Evolutionary conservation across 2,113 vertebrate species (phyloP).

Genomic region (Aphyosemion australe): DNA sequence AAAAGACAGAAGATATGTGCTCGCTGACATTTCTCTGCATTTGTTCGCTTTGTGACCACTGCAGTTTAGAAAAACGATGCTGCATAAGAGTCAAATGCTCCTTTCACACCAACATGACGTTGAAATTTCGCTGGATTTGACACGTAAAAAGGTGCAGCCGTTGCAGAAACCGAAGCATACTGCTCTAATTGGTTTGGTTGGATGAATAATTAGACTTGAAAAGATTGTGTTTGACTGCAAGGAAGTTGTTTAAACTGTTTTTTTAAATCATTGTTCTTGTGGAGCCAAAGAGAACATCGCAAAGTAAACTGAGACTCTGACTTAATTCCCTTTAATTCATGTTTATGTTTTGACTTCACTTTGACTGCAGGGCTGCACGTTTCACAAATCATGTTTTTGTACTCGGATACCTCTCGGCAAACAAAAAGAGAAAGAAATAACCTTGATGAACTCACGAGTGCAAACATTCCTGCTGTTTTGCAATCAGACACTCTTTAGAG

Average conservation of each 20-base stretch:
- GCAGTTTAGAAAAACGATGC: constrained; percentile 18
- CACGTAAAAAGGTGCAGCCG: constrained; percentile 1
- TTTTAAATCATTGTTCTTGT: too few relatives aligned
- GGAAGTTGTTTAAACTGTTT: too few relatives aligned
- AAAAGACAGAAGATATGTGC: constrained; percentile 32
- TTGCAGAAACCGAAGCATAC: not conserved
- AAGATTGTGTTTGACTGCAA: too few relatives aligned
- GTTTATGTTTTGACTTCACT: not conserved
- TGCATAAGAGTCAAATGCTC: constrained; percentile 5
- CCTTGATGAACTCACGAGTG: not conserved
- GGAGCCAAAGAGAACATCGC: too few relatives aligned
- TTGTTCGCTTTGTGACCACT: constrained; percentile 42
- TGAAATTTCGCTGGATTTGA: constrained; percentile 13
- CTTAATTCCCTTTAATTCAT: not conserved
- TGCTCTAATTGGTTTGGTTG: too few relatives aligned
- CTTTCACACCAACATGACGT: constrained; percentile 10
- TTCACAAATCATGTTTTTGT: not conserved
- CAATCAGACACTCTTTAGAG: not conserved
- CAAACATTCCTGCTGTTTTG: constrained; percentile 4
- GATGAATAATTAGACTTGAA: too few relatives aligned
- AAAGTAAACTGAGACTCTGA: too few relatives aligned
- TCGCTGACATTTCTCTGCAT: constrained; percentile 35
- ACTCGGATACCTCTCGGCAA: not conserved
- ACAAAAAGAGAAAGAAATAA: not conserved
- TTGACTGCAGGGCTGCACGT: not conserved